Evolutionary conservation across 2,888 invertebrate genomes (phyloP), one percentile per base, ranked within the genome.

Genomic region (Alcis repandata): DNA sequence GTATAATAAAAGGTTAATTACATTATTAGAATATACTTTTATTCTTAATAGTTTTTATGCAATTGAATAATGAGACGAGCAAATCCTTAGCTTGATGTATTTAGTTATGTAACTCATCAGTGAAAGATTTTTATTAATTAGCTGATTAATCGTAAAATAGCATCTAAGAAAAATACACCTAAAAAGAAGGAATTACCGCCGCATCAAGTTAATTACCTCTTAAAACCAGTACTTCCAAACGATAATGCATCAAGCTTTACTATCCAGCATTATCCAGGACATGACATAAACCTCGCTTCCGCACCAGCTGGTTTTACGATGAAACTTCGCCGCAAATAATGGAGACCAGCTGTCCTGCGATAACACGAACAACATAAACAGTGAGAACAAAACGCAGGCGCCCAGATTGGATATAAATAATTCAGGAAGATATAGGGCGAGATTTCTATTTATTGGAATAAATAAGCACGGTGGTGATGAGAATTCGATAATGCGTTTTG

Each of bases 321-420:
- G 10, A 36, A 40, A 54, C 40, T 57, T 43, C 27, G 33, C 51
- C 43, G 49, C 46, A 33, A 54, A 49, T 60, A 46, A 33, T 41
- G 45, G 15, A 53, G 17, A 32, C 56, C 48, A 66, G 63, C 59
- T 62, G 67, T 49, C 63, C 58, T 66, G 60, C 61, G 33, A 58
- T 68, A 71, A 60, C 67, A 59, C 69, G 63, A 72, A 67, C 65
- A 67, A 46, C 73, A 73, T 74, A 79, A 76, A 80, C 79, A 77
- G 73, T 69, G 69, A 53, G 59, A 17, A 13, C 15, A 38, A 38
- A 65, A 60, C 63, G 65, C 69, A 67, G 64, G 59, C 61, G 54
- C 68, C n/a, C 62, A 78, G 76, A 82, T 82, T 82, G 79, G 76
- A 77, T 74, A 79, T 80, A 79, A 79, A 80, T 80, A 77, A 80